Evolutionary conservation across 2,113 vertebrate species (phyloP).

Genomic region (Pristiophorus japonicus): DNA sequence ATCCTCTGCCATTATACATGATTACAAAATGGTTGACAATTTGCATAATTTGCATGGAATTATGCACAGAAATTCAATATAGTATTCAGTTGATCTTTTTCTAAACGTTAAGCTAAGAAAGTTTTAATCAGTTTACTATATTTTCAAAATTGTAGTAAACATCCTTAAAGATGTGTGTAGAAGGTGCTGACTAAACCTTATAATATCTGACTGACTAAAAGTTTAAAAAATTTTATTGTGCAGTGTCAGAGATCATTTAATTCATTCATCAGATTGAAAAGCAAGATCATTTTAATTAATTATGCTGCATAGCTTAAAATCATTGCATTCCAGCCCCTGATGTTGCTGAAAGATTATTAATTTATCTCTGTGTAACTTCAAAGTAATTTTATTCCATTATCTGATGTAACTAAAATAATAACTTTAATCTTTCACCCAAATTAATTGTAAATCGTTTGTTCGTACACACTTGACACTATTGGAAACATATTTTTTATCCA

Average conservation of each 20-base stretch:
- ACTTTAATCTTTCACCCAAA: slow-evolving; percentile 49
- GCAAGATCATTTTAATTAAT: slow-evolving; percentile 77
- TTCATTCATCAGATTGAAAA: slow-evolving; percentile 86
- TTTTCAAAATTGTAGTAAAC: not conserved
- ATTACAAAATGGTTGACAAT: not conserved
- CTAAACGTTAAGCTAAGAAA: not conserved
- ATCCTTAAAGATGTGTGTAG: not conserved
- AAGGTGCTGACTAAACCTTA: not conserved
- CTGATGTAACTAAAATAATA: slow-evolving; percentile 56
- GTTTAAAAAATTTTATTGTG: slow-evolving; percentile 82
- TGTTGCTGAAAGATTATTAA: slow-evolving; percentile 80
- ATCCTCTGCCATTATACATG: not conserved
- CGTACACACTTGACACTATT: slow-evolving; percentile 39
- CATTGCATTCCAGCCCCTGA: slow-evolving; percentile 62
- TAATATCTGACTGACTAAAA: slow-evolving; percentile 81
- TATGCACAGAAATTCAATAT: not conserved
- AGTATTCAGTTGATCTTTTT: not conserved
- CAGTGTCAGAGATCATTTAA: slow-evolving; percentile 76
- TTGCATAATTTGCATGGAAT: not conserved
- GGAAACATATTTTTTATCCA: not conserved
- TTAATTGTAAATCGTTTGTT: slow-evolving; percentile 57
- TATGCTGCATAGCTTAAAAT: slow-evolving; percentile 74
- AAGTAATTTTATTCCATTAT: slow-evolving; percentile 70
- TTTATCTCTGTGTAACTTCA: slow-evolving; percentile 64
- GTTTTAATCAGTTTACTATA: not conserved